Evolutionary conservation across 1,140 invertebrate species (phyloP).

Genomic region (Pectinophora gossypiella): DNA sequence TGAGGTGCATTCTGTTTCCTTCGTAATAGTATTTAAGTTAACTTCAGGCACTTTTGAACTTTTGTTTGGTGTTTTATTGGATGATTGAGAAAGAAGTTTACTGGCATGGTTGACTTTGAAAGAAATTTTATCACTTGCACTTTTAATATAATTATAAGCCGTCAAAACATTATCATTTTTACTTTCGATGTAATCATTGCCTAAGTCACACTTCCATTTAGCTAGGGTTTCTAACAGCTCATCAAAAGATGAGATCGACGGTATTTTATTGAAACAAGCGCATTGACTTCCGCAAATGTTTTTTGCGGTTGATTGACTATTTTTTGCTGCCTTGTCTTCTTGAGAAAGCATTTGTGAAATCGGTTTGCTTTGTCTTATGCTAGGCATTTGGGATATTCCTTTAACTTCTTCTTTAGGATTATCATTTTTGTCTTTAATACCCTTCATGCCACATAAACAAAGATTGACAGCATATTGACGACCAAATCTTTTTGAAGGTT

Average conservation of each 20-base stretch:
- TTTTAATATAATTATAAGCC: too few species aligned
- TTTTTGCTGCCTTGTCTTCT: neutral
- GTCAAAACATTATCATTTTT: too few species aligned
- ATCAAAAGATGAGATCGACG: conserved; percentile 56
- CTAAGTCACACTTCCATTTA: conserved; percentile 32
- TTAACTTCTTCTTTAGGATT: neutral
- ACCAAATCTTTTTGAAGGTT: neutral
- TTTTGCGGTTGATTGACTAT: neutral
- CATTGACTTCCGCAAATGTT: conserved; percentile 31
- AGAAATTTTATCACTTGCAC: too few species aligned
- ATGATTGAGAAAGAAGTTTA: too few species aligned
- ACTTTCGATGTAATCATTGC: too few species aligned
- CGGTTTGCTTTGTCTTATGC: neutral
- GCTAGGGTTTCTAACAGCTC: conserved; percentile 41
- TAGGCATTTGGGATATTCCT: neutral
- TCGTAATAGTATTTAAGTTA: too few species aligned
- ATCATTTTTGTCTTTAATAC: too few species aligned
- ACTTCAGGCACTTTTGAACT: too few species aligned
- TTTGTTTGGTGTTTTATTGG: too few species aligned
- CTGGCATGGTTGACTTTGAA: too few species aligned
- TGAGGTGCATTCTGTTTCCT: too few species aligned
- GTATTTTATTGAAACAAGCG: conserved; percentile 52
- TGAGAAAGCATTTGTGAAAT: neutral
- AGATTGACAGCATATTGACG: conserved; percentile 41
- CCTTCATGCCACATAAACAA: conserved; percentile 47